Conservation (phyloP, 2,113 vertebrate species). For the Brachyhypopomus gauderio region DNA sequence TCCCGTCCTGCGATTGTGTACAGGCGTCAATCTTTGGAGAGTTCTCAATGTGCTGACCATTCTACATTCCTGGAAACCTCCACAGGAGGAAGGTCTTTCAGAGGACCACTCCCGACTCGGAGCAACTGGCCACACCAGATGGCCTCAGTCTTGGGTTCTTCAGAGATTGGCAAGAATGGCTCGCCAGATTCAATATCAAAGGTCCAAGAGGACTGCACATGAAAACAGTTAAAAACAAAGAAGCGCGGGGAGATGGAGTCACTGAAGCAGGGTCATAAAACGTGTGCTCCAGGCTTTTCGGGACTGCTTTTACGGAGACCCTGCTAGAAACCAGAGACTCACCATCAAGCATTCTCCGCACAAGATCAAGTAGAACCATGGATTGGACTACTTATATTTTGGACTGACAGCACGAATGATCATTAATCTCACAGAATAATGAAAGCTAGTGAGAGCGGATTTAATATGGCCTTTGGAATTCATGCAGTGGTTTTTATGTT, state of each 20-base stretch:
- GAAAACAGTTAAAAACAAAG: conserved; percentile 54
- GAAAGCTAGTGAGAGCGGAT: not conserved
- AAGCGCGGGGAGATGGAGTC: conserved; percentile 30
- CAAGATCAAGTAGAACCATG: conserved; percentile 12
- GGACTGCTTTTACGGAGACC: conserved; percentile 29
- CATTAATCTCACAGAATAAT: conserved; percentile 16
- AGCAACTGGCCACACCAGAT: conserved; percentile 46
- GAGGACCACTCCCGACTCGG: conserved; percentile 19
- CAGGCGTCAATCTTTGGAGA: conserved; percentile 12
- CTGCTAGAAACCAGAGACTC: conserved; percentile 40
- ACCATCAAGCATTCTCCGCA: conserved; percentile 35
- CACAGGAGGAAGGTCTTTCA: conserved; percentile 27
- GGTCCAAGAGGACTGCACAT: conserved; percentile 45
- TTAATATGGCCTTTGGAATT: not conserved
- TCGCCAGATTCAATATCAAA: conserved; percentile 56
- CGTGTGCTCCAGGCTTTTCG: conserved; percentile 34
- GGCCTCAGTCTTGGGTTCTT: conserved; percentile 30
- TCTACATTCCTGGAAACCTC: conserved; percentile 46
- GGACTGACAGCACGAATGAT: conserved; percentile 22
- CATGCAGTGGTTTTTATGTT: not conserved
- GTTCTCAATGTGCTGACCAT: conserved; percentile 43
- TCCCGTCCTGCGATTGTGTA: not conserved
- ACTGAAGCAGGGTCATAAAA: conserved; percentile 51
- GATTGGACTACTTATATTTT: not conserved
- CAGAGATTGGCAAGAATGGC: conserved; percentile 31